Evolutionary conservation across 1,140 invertebrate species (phyloP).

Genomic region (Neodiprion fabricii): DNA sequence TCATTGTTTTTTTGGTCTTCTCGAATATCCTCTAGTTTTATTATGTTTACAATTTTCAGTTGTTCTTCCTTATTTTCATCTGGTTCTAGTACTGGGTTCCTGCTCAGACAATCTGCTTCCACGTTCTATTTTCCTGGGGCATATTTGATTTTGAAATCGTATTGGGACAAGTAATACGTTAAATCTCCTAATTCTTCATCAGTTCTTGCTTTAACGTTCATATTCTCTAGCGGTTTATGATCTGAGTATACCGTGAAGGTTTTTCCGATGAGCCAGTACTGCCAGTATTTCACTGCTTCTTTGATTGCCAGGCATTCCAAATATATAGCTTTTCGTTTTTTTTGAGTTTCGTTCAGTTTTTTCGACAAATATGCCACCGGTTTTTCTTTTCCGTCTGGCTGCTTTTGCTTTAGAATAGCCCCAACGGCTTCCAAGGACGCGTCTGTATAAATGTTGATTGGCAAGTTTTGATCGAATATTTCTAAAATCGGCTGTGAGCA

Average conservation of each 20-base stretch:
- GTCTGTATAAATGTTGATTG: constrained; percentile 23
- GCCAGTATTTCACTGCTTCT: constrained; percentile 54
- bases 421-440: neutral
- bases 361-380: constrained; percentile 14
- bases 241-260: constrained; percentile 49
- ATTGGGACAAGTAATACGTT: constrained; percentile 46
- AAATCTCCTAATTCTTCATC: constrained; percentile 47
- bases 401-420: neutral
- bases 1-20: constrained; percentile 38
- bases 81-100: constrained; percentile 45
- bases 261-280: constrained; percentile 49
- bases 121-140: constrained; percentile 43
- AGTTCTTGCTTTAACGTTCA: constrained; percentile 48
- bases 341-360: constrained; percentile 23
- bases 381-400: constrained; percentile 27
- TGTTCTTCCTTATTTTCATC: constrained; percentile 37
- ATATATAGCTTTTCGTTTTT: constrained; percentile 41
- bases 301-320: constrained; percentile 50
- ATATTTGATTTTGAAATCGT: constrained; percentile 50
- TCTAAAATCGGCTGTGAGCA: constrained; percentile 10
- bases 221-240: constrained; percentile 52
- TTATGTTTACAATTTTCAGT: constrained; percentile 44
- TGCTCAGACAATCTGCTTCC: constrained; percentile 36
- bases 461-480: constrained; percentile 8
- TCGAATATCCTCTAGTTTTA: constrained; percentile 42